Conservation (phyloP, 2,113 vertebrate genomes). For the Lates calcarifer region DNA sequence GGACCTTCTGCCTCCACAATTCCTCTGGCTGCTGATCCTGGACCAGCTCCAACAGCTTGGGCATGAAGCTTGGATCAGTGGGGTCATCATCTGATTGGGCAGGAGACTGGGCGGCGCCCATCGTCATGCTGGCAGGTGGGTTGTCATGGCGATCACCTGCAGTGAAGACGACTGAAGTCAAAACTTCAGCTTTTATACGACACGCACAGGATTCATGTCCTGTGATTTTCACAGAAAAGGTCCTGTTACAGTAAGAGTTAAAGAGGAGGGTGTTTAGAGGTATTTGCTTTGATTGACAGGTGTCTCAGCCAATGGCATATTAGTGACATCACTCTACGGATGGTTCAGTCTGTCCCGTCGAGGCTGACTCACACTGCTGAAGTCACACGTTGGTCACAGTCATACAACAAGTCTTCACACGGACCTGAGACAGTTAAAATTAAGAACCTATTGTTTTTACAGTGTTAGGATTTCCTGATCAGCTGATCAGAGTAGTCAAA, state of each 20-base stretch:
- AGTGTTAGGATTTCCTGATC: too few species aligned
- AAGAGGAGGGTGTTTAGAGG: too few species aligned
- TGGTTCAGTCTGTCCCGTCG: background rate
- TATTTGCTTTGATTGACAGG: background rate
- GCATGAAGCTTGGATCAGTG: background rate
- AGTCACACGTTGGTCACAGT: too few species aligned
- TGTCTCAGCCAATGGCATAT: background rate
- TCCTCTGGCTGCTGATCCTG: constrained; percentile 18
- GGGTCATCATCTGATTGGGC: background rate
- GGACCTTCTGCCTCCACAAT: constrained; percentile 48
- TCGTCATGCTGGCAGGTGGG: constrained; percentile 31
- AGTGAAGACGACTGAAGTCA: constrained; percentile 66
- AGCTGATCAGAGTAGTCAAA: background rate
- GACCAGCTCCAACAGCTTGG: constrained; percentile 4
- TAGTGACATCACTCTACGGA: background rate
- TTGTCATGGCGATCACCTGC: constrained; percentile 58
- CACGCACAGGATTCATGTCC: background rate
- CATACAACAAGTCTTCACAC: too few species aligned
- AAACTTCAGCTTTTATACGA: constrained; percentile 38
- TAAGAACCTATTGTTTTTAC: too few species aligned
- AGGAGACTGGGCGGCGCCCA: constrained; percentile 12
- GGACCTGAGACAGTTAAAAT: too few species aligned
- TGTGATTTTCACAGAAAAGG: constrained; percentile 20
- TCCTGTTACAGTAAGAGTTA: background rate
- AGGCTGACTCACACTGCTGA: too few species aligned